A percentile compares a stretch with the other conserved stretches of the same genome.
phyloP scores from a whole-genome alignment of 2,797 vertebrate genomes.

The Rhinichthys osculus region DNA sequence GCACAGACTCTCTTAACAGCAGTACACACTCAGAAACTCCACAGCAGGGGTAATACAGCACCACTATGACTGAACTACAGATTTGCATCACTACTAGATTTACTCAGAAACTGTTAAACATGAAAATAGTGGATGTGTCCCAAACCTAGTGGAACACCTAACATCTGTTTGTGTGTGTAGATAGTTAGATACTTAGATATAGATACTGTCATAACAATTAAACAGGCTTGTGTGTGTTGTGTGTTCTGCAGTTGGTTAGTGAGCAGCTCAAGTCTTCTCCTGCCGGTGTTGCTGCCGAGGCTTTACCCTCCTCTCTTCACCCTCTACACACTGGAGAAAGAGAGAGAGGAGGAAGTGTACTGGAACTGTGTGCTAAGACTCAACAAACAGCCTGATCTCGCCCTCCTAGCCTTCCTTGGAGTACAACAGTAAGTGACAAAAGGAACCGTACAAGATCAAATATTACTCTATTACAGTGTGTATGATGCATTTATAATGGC shows the following conservation, averaged over 20 bases:
- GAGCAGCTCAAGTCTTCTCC: slow-evolving; percentile 82
- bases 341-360: slow-evolving; percentile 84
- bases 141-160: background rate
- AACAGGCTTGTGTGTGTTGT: slow-evolving; percentile 6
- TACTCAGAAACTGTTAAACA: background rate
- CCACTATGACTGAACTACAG: background rate
- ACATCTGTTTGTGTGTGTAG: background rate
- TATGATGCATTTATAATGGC: background rate
- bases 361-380: slow-evolving; percentile 86
- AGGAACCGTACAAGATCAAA: background rate
- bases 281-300: slow-evolving; percentile 84
- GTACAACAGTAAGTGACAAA: slow-evolving; percentile 80
- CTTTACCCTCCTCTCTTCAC: slow-evolving; percentile 85
- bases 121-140: background rate
- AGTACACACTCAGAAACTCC: slow-evolving; percentile 72
- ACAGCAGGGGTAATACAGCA: slow-evolving; percentile 78
- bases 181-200: background rate
- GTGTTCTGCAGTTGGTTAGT: slow-evolving; percentile 77
- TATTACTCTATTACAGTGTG: background rate
- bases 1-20: slow-evolving; percentile 73
- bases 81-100: background rate
- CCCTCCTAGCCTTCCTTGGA: slow-evolving; percentile 85
- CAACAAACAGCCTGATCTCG: slow-evolving; percentile 86
- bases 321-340: slow-evolving; percentile 84
- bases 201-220: background rate